Percentiles rank a stretch among this genome's conserved stretches.
phyloP scores from a whole-genome alignment of 2,797 vertebrate genomes.

The Pangasius larnaudii region DNA sequence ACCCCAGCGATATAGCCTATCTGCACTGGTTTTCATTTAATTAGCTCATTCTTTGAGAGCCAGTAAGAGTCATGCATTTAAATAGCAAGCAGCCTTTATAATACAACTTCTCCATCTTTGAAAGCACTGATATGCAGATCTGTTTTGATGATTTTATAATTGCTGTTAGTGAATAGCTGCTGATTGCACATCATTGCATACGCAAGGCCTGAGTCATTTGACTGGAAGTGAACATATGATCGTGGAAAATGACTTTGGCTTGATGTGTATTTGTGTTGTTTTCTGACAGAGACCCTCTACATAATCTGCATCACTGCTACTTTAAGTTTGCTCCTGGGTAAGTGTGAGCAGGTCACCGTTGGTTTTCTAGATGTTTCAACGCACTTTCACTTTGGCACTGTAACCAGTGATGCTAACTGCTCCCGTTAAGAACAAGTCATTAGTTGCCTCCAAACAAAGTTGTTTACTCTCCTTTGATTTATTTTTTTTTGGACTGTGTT shows the following conservation, averaged over 20 bases:
- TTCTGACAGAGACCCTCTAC: constrained; percentile 62
- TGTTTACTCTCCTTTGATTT: constrained; percentile 64
- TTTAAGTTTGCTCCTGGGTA: constrained; percentile 43
- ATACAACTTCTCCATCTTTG: constrained; percentile 52
- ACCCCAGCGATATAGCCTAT: constrained; percentile 69
- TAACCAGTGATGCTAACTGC: constrained; percentile 66
- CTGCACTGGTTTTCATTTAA: constrained; percentile 64
- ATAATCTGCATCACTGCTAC: constrained; percentile 53
- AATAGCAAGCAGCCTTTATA: constrained; percentile 41
- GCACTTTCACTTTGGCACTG: constrained; percentile 70
- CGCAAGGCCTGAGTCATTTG: constrained; percentile 55
- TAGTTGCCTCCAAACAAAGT: constrained; percentile 68
- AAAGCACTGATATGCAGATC: constrained; percentile 49
- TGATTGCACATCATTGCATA: constrained; percentile 59
- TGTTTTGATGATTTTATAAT: constrained; percentile 59
- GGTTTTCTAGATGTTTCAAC: constrained; percentile 47
- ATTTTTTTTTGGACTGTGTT: background rate
- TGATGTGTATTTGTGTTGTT: constrained; percentile 65
- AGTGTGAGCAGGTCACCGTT: constrained; percentile 40
- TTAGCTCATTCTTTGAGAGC: constrained; percentile 58
- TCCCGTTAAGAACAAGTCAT: constrained; percentile 74
- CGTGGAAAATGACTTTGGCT: constrained; percentile 63
- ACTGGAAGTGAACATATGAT: constrained; percentile 69
- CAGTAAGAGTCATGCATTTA: constrained; percentile 40
- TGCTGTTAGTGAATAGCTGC: constrained; percentile 54